phyloP scores from a whole-genome alignment of 2,113 vertebrate genomes.

The Boleophthalmus pectinirostris region DNA sequence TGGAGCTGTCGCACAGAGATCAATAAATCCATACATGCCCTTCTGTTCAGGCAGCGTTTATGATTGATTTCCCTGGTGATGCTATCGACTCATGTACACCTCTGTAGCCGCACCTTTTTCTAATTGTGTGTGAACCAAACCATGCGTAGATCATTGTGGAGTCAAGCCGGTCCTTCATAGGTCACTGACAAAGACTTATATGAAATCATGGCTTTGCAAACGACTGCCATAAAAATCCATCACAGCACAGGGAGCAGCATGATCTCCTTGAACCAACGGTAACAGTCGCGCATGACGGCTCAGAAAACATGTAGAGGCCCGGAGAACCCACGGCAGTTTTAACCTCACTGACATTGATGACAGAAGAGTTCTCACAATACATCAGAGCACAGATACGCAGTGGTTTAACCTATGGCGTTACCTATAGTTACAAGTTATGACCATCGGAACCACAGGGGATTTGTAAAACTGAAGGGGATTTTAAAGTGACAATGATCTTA shows the following conservation, averaged over 20 bases:
- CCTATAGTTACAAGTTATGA: slow-evolving; percentile 10
- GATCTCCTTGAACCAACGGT: slow-evolving; percentile 20
- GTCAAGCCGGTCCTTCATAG: slow-evolving; percentile 46
- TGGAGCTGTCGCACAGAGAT: slow-evolving; percentile 31
- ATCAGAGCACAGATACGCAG: slow-evolving; percentile 19
- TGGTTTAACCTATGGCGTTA: slow-evolving; percentile 20
- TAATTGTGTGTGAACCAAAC: slow-evolving; percentile 49
- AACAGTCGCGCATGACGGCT: slow-evolving; percentile 10
- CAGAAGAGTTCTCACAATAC: slow-evolving; percentile 21
- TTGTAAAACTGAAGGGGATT: background rate
- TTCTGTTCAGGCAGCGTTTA: slow-evolving; percentile 48
- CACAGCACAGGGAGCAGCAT: slow-evolving; percentile 5
- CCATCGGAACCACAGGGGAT: background rate
- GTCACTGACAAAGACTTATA: slow-evolving; percentile 38
- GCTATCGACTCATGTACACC: slow-evolving; percentile 49
- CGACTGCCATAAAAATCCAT: slow-evolving; percentile 30
- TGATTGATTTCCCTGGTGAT: slow-evolving; percentile 50
- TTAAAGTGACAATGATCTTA: background rate
- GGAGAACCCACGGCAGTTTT: slow-evolving; percentile 2
- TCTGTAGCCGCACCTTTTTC: slow-evolving; percentile 30
- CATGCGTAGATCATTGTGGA: slow-evolving; percentile 47
- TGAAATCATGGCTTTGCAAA: slow-evolving; percentile 32
- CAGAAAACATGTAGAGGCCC: slow-evolving; percentile 12
- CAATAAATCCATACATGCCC: slow-evolving; percentile 49
- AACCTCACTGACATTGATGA: slow-evolving; percentile 12